Evolutionary conservation across 2,113 vertebrate genomes (phyloP).

Genomic region (Menura novaehollandiae): DNA sequence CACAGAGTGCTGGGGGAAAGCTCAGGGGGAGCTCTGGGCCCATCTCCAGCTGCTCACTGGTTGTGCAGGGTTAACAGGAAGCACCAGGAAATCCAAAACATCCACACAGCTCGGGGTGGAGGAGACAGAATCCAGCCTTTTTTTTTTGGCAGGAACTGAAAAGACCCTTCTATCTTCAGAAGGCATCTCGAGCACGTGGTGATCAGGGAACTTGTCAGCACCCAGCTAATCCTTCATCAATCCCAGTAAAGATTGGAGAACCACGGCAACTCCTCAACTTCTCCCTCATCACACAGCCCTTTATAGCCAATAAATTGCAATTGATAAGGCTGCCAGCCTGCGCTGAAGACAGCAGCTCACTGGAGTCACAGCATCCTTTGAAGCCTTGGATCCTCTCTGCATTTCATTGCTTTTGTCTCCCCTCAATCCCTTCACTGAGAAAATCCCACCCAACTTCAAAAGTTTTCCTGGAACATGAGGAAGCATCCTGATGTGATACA

Average conservation of each 20-base stretch:
- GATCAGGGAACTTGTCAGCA: neutral
- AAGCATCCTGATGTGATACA: neutral
- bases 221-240: neutral
- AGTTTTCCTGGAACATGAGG: neutral
- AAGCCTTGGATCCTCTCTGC: neutral
- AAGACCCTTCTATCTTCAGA: neutral
- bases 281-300: neutral
- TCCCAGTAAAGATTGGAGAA: accelerated
- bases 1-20: neutral
- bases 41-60: neutral
- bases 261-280: neutral
- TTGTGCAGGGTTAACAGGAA: neutral
- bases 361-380: neutral
- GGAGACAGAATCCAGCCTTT: neutral
- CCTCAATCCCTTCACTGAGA: neutral
- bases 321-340: neutral
- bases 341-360: neutral
- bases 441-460: neutral
- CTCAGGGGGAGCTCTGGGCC: neutral
- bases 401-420: neutral
- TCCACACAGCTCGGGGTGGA: neutral
- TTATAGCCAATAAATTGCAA: neutral
- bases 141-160: neutral
- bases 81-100: neutral
- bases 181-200: neutral